Percentiles rank a stretch among this genome's conserved stretches.
phyloP scores from a whole-genome alignment of 2,888 invertebrate genomes.

The Lomographa bimaculata region DNA sequence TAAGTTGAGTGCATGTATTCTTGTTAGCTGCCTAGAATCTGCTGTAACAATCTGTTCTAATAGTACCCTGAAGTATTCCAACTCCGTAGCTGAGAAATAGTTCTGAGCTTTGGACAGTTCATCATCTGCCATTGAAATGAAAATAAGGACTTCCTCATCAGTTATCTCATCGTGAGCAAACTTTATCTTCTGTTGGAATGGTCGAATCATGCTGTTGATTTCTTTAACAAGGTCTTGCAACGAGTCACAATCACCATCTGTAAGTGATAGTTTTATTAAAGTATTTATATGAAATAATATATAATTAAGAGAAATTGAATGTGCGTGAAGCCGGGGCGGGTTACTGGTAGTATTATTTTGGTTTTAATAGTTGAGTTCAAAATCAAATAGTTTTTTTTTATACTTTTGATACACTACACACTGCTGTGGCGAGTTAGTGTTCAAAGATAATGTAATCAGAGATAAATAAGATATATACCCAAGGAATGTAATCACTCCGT shows the following conservation, averaged over 20 bases:
- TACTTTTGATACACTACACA: too few relatives aligned
- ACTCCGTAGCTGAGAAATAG: constrained; percentile 57
- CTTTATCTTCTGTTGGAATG: constrained; percentile 65
- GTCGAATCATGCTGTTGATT: constrained; percentile 62
- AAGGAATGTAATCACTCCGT: too few relatives aligned
- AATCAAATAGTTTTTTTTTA: too few relatives aligned
- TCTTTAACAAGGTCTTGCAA: constrained; percentile 54
- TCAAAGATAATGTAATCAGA: too few relatives aligned
- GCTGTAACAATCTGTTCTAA: constrained; percentile 70
- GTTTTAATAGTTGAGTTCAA: too few relatives aligned
- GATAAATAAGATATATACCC: too few relatives aligned
- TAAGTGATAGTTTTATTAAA: constrained; percentile 31
- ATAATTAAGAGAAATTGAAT: too few relatives aligned
- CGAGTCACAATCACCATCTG: constrained; percentile 44
- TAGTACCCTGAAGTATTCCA: constrained; percentile 68
- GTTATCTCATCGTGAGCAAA: constrained; percentile 63
- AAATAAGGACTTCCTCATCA: constrained; percentile 62
- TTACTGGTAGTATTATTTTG: too few relatives aligned
- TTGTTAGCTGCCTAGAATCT: constrained; percentile 63
- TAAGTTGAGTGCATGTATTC: constrained; percentile 65
- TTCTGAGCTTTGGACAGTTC: constrained; percentile 68
- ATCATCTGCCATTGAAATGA: constrained; percentile 64
- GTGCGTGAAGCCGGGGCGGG: too few relatives aligned
- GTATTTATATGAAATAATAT: too few relatives aligned
- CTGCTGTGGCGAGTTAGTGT: too few relatives aligned